Percentiles rank a stretch among this genome's conserved stretches.
phyloP scores from a whole-genome alignment of 2,797 vertebrate genomes.

The Periophthalmus magnuspinnatus region DNA sequence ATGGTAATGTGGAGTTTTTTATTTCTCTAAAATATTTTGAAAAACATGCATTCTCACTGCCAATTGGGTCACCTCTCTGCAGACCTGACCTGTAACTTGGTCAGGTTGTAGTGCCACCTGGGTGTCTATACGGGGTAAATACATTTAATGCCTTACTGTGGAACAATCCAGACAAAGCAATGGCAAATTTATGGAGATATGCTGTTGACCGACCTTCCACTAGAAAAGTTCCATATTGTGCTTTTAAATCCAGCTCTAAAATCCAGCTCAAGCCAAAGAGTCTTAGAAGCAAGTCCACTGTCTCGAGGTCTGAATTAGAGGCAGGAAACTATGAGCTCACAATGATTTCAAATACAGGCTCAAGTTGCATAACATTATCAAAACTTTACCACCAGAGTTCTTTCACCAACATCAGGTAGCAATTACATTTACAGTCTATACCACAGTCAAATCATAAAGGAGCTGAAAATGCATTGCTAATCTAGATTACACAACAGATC shows the following conservation, averaged over 20 bases:
- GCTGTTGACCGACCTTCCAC: too few relatives aligned
- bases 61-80: not conserved
- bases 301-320: not conserved
- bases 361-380: slow-evolving; percentile 1
- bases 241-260: not conserved
- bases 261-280: slow-evolving; percentile 20
- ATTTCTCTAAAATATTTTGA: too few relatives aligned
- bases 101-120: not conserved
- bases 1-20: too few relatives aligned
- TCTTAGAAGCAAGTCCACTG: slow-evolving; percentile 11
- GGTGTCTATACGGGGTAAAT: not conserved
- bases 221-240: too few relatives aligned
- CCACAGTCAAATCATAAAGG: slow-evolving; percentile 15
- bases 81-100: not conserved
- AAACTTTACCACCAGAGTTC: not conserved
- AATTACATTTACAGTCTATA: not conserved
- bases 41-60: too few relatives aligned
- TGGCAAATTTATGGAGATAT: too few relatives aligned
- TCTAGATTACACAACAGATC: slow-evolving; percentile 39
- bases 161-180: too few relatives aligned
- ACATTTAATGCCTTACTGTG: not conserved
- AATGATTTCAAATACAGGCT: slow-evolving; percentile 21
- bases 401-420: slow-evolving; percentile 4
- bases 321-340: slow-evolving; percentile 9
- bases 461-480: slow-evolving; percentile 13